Percentiles rank a stretch among this genome's conserved stretches.
Conservation (phyloP, 2,797 vertebrate genomes). For the Pipistrellus pipistrellus region DNA sequence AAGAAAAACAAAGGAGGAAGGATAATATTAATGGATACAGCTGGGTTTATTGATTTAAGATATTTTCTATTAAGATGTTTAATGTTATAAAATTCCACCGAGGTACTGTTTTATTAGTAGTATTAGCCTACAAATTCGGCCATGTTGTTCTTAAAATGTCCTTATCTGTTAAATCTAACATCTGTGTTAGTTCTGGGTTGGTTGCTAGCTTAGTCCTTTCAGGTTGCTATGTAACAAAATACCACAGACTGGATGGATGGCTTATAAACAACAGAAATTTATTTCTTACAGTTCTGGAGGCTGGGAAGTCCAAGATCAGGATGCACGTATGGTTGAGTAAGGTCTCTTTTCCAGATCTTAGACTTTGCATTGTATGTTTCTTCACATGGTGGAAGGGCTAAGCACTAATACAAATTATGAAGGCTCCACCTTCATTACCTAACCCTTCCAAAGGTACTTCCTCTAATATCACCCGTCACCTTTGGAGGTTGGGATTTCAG, state of each 20-base stretch:
- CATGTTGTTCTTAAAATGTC: not conserved
- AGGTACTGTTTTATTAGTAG: not conserved
- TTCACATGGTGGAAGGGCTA: not conserved
- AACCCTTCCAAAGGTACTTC: not conserved
- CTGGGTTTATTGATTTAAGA: conserved; percentile 44
- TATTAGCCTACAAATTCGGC: not conserved
- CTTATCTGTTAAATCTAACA: not conserved
- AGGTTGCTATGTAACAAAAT: not conserved
- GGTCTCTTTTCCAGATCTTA: not conserved
- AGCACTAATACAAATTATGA: not conserved
- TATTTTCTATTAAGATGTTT: conserved; percentile 31
- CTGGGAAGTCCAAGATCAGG: not conserved
- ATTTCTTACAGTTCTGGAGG: not conserved
- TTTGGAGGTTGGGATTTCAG: not conserved
- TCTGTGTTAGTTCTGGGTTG: conserved; percentile 6
- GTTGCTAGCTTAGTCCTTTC: not conserved
- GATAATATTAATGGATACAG: too few relatives aligned
- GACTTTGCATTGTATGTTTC: not conserved
- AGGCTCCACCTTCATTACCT: not conserved
- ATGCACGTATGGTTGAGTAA: not conserved
- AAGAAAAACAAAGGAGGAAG: not conserved
- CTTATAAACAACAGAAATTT: not conserved
- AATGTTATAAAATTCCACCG: not conserved
- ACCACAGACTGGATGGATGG: not conserved
- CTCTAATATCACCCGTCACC: not conserved